Evolutionary conservation across 2,888 invertebrate species (phyloP).

Genomic region (Drosophila nr. perissopoda): DNA sequence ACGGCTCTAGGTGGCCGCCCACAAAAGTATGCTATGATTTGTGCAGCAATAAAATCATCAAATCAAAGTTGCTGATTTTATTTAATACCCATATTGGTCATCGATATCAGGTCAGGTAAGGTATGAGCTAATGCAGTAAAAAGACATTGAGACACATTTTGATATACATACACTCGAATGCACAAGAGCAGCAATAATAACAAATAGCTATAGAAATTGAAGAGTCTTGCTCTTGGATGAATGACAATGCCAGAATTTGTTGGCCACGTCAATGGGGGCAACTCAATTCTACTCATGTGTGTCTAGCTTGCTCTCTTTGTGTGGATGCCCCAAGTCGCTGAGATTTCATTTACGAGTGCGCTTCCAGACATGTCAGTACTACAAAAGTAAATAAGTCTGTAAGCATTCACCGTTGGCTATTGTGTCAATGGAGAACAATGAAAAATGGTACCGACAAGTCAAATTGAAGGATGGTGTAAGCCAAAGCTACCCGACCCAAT

Average conservation of each 20-base stretch:
- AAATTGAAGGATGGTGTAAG: conserved; percentile 34
- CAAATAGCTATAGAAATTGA: conserved; percentile 41
- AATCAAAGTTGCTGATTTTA: conserved; percentile 31
- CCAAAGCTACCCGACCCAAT: not conserved
- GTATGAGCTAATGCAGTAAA: conserved; percentile 22
- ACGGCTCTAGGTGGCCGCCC: conserved; percentile 21
- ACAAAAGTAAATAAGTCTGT: not conserved
- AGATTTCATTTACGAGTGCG: conserved; percentile 27
- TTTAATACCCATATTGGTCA: conserved; percentile 15
- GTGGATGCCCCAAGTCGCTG: conserved; percentile 39
- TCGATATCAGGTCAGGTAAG: conserved; percentile 4
- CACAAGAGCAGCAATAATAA: conserved; percentile 30
- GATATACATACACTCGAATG: conserved; percentile 35
- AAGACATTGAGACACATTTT: conserved; percentile 48
- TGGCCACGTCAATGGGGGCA: conserved; percentile 7
- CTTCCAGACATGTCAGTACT: conserved; percentile 12
- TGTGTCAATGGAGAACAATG: conserved; percentile 40
- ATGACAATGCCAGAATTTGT: conserved; percentile 31
- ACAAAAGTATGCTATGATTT: conserved; percentile 58
- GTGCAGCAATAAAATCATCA: conserved; percentile 14
- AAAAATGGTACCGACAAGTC: conserved; percentile 46
- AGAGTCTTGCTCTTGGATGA: conserved; percentile 35
- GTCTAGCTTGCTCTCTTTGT: conserved; percentile 6
- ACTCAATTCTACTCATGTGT: not conserved
- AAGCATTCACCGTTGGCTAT: conserved; percentile 19